phyloP scores from a whole-genome alignment of 1,140 invertebrate species.

The Akabosia matsudoensis region DNA sequence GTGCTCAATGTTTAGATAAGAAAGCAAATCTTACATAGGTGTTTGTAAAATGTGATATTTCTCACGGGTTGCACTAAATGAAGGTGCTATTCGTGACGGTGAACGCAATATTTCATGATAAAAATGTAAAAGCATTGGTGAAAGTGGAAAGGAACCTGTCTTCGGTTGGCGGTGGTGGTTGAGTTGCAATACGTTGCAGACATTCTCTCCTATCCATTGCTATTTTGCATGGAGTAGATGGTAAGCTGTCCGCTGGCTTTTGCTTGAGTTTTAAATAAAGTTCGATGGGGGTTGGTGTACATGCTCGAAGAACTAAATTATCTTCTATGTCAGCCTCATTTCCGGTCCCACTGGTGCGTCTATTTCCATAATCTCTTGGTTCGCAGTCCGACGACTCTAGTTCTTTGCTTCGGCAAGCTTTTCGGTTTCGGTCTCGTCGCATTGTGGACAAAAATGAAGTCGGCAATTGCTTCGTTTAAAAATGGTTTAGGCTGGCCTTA shows the following conservation, averaged over 20 bases:
- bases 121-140: neutral
- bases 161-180: neutral
- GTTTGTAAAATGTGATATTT: too few relatives aligned
- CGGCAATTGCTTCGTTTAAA: too few relatives aligned
- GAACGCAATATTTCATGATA: too few relatives aligned
- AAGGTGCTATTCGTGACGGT: too few relatives aligned
- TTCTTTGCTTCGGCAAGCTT: neutral
- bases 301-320: neutral
- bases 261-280: neutral
- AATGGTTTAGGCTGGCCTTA: too few relatives aligned
- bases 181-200: neutral
- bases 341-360: neutral
- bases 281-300: neutral
- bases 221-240: neutral
- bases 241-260: neutral
- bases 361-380: neutral
- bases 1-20: too few relatives aligned
- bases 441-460: too few relatives aligned
- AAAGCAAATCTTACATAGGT: too few relatives aligned
- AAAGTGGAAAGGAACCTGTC: neutral
- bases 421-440: too few relatives aligned
- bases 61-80: too few relatives aligned
- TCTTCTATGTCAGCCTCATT: constrained; percentile 13
- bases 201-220: neutral
- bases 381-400: neutral